Evolutionary conservation across 2,888 invertebrate genomes (phyloP).

Genomic region (Torymus texanus): DNA sequence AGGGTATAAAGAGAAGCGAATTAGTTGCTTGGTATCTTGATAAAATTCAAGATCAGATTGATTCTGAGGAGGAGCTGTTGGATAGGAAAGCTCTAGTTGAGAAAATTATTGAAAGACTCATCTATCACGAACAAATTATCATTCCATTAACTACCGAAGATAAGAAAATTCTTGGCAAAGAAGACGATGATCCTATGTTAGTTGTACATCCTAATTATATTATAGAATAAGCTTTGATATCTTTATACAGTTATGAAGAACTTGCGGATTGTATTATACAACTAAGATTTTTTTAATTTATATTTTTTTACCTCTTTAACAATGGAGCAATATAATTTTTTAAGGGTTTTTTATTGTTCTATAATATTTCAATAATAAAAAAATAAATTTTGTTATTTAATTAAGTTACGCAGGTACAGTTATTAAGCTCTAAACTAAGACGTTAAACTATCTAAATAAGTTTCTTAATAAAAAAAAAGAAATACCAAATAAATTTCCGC

Average conservation of each 20-base stretch:
- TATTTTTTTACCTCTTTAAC: conserved; percentile 25
- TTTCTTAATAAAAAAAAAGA: too few species aligned
- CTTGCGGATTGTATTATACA: conserved; percentile 11
- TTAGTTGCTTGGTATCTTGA: conserved; percentile 96
- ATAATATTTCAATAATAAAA: too few species aligned
- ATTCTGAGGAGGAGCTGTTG: conserved; percentile 92
- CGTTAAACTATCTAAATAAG: too few species aligned
- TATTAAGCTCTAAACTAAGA: too few species aligned
- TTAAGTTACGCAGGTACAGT: too few species aligned
- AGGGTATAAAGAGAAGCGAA: conserved; percentile 85
- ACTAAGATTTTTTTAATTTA: conserved; percentile 31
- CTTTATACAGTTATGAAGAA: neutral
- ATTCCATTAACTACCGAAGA: conserved; percentile 83
- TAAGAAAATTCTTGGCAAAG: conserved; percentile 77
- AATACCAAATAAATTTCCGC: too few species aligned
- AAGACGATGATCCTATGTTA: conserved; percentile 86
- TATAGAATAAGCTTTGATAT: conserved; percentile 77
- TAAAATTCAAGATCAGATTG: conserved; percentile 90
- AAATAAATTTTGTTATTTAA: too few species aligned
- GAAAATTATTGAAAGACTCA: conserved; percentile 94
- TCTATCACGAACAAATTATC: conserved; percentile 90
- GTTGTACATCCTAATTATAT: conserved; percentile 98
- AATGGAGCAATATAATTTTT: too few species aligned
- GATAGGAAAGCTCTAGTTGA: conserved; percentile 93
- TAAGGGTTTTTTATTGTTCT: too few species aligned